A percentile compares a stretch with the other conserved stretches of the same genome.
Conservation (phyloP, 2,797 vertebrate species). For the Rhinoraja longicauda region DNA sequence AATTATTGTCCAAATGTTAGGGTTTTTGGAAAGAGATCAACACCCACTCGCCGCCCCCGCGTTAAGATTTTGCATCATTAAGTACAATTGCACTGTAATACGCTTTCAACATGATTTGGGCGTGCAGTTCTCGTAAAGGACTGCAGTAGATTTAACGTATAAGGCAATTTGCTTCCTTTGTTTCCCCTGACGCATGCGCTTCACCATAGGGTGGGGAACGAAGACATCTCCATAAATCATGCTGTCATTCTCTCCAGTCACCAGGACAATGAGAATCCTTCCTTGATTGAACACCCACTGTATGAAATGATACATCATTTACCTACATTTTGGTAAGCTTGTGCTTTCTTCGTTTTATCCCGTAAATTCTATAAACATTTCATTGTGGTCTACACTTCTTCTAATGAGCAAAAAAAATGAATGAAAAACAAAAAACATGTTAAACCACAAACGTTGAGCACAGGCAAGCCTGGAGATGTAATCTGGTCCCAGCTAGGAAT, state of each 20-base stretch:
- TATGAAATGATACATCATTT: not conserved
- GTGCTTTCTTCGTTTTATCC: not conserved
- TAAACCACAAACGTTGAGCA: not conserved
- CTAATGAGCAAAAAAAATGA: not conserved
- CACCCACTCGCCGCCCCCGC: not conserved
- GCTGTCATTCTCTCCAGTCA: not conserved
- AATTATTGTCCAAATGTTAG: not conserved
- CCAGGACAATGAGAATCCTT: not conserved
- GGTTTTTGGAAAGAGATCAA: not conserved
- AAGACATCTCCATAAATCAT: slow-evolving; percentile 6
- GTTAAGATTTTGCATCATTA: not conserved
- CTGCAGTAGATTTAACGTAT: not conserved
- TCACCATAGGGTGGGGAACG: slow-evolving; percentile 11
- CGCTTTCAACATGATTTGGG: not conserved
- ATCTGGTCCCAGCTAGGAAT: not conserved
- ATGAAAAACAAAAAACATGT: slow-evolving; percentile 7
- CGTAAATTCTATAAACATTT: too few relatives aligned
- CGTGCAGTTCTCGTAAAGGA: not conserved
- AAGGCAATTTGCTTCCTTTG: slow-evolving; percentile 1
- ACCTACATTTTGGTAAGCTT: not conserved
- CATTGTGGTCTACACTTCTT: not conserved
- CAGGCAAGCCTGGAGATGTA: slow-evolving; percentile 19
- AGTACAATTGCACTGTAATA: too few relatives aligned
- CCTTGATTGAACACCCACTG: not conserved
- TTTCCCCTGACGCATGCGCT: slow-evolving; percentile 36